phyloP scores from a whole-genome alignment of 2,113 vertebrate genomes.

The Sinocyclocheilus anshuiensis region DNA sequence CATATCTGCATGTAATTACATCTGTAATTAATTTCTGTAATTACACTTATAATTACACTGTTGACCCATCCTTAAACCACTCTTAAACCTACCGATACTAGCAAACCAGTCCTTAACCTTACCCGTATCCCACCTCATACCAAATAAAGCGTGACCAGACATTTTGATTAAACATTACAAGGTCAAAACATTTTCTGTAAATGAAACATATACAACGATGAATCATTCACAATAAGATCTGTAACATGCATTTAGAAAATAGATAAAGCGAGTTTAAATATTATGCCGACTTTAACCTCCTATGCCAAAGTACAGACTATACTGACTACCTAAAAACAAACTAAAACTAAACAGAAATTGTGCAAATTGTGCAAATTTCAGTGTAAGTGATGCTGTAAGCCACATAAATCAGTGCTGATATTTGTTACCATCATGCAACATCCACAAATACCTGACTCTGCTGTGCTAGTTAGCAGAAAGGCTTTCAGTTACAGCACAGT shows the following conservation, averaged over 20 bases:
- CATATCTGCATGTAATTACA: too few relatives aligned
- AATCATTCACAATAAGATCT: too few relatives aligned
- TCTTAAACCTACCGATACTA: too few relatives aligned
- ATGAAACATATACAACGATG: too few relatives aligned
- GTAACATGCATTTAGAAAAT: neutral
- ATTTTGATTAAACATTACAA: too few relatives aligned
- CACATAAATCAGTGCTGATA: neutral
- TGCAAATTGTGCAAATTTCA: neutral
- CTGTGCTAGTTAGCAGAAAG: neutral
- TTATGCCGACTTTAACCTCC: neutral
- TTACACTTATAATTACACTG: too few relatives aligned
- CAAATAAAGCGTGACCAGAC: too few relatives aligned
- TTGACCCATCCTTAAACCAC: too few relatives aligned
- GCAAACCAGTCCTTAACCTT: too few relatives aligned
- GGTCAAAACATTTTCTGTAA: too few relatives aligned
- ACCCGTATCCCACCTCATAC: too few relatives aligned
- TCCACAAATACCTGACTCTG: neutral
- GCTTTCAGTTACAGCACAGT: conserved; percentile 4
- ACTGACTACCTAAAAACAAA: neutral
- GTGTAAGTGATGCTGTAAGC: neutral
- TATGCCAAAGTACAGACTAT: neutral
- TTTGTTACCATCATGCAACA: neutral
- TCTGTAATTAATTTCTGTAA: too few relatives aligned
- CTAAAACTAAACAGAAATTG: neutral
- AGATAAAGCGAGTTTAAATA: neutral